These are phyloP conservation scores for Phrynocephalus versicolor DNA, from an alignment of 2,113 vertebrate species.

Conservation along the genomic window DNA sequence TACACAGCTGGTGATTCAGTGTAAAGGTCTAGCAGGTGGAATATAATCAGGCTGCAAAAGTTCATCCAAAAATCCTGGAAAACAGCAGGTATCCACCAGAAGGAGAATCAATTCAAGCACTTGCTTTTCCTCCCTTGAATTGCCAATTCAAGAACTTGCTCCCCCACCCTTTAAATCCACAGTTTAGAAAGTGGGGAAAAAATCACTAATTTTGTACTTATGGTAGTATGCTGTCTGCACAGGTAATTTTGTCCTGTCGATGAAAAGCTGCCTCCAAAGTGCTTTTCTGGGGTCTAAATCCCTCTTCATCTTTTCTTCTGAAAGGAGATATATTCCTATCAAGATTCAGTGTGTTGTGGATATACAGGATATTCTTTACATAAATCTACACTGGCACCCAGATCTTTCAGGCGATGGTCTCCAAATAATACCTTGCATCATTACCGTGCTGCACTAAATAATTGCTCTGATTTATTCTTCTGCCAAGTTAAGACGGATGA, in stretches of 20 bases:
- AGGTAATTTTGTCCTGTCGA: not conserved
- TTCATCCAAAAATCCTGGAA: not conserved
- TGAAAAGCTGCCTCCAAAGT: slow-evolving; percentile 27
- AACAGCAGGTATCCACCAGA: not conserved
- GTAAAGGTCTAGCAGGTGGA: not conserved
- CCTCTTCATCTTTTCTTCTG: slow-evolving; percentile 36
- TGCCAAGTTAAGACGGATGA: slow-evolving; percentile 3
- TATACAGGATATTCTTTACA: not conserved
- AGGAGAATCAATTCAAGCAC: not conserved
- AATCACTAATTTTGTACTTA: slow-evolving; percentile 16
- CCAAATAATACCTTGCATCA: not conserved
- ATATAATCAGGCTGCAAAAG: not conserved
- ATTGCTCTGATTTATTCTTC: not conserved
- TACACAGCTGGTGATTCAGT: not conserved
- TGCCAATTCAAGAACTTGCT: no score
- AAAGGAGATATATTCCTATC: slow-evolving; percentile 1
- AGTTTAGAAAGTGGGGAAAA: rapidly evolving
- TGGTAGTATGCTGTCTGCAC: slow-evolving; percentile 1
- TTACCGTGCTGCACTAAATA: no score
- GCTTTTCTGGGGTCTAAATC: slow-evolving; percentile 22
- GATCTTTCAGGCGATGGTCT: not conserved
- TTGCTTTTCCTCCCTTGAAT: not conserved
- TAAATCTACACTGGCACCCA: not conserved
- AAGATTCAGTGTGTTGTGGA: not conserved
- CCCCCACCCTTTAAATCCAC: slow-evolving; percentile 14